Evolutionary conservation across 2,888 invertebrate genomes (phyloP).

Genomic region (Campopleginae sp.): DNA sequence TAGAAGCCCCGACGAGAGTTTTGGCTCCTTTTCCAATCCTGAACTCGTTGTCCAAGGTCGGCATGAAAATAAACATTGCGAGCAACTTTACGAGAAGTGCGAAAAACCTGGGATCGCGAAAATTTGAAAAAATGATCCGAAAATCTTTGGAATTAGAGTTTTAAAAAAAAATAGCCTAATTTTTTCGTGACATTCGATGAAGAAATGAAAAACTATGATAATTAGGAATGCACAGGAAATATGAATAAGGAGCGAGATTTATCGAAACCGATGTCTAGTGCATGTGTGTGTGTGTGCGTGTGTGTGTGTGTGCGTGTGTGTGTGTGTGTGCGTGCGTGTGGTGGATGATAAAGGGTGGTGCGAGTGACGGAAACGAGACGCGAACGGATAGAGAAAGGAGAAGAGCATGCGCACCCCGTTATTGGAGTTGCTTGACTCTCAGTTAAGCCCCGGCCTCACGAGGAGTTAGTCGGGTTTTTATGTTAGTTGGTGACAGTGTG

Average conservation of each 20-base stretch:
- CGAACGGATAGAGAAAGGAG: slow-evolving; percentile 42
- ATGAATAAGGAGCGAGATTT: background rate
- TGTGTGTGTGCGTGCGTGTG: background rate
- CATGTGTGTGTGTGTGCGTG: background rate
- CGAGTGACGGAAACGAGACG: slow-evolving; percentile 46
- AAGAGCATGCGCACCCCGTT: slow-evolving; percentile 70
- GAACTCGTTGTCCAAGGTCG: too few species aligned
- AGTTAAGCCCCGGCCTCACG: slow-evolving; percentile 80
- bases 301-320: too few species aligned
- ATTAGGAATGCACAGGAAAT: background rate
- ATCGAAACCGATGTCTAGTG: background rate
- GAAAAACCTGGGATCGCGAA: too few species aligned
- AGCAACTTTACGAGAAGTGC: too few species aligned
- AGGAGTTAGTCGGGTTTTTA: slow-evolving; percentile 79
- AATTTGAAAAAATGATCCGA: background rate
- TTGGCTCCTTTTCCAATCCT: background rate
- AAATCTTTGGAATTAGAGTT: background rate
- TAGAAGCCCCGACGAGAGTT: background rate
- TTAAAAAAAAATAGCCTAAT: background rate
- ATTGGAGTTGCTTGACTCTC: slow-evolving; percentile 74
- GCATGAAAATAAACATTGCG: too few species aligned
- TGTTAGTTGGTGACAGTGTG: slow-evolving; percentile 63
- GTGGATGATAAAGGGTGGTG: slow-evolving; percentile 47
- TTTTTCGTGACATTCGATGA: background rate
- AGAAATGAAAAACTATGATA: slow-evolving; percentile 2